These are phyloP conservation scores for Megalops atlanticus DNA, from an alignment of 2,113 vertebrate species.

Conservation along the genomic window DNA sequence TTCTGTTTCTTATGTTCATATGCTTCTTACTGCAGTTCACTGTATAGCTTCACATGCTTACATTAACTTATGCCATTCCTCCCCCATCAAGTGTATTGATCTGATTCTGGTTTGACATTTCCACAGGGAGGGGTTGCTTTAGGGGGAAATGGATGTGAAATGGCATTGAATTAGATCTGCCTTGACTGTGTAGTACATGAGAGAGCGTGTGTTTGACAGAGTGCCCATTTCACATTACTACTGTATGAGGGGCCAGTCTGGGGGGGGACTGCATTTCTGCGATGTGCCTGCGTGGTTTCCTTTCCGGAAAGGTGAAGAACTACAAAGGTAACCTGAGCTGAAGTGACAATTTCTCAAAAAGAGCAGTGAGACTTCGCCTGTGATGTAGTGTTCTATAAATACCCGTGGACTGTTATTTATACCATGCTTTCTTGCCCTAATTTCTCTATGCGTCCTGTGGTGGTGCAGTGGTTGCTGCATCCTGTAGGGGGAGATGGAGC, in stretches of 20 bases:
- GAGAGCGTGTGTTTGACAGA: not conserved
- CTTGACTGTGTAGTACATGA: not conserved
- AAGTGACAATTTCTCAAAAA: constrained; percentile 2
- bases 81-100: not conserved
- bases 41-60: not conserved
- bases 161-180: not conserved
- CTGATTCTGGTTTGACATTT: not conserved
- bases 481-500: not conserved
- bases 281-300: not conserved
- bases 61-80: not conserved
- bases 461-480: constrained; percentile 7
- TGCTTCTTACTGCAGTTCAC: not conserved
- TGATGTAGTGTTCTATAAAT: constrained; percentile 26
- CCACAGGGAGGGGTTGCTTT: not conserved
- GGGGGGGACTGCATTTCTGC: not conserved
- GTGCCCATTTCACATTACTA: not conserved
- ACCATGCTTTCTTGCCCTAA: constrained; percentile 28
- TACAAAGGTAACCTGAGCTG: not conserved
- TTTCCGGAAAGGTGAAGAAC: not conserved
- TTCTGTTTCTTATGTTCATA: not conserved
- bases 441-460: constrained; percentile 12
- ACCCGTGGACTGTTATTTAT: constrained; percentile 29
- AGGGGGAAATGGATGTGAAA: not conserved
- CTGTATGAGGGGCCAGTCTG: not conserved
- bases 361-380: not conserved